Conservation (phyloP, 92 coral and sea anemone genomes). For the Virgularia gustaviana region DNA sequence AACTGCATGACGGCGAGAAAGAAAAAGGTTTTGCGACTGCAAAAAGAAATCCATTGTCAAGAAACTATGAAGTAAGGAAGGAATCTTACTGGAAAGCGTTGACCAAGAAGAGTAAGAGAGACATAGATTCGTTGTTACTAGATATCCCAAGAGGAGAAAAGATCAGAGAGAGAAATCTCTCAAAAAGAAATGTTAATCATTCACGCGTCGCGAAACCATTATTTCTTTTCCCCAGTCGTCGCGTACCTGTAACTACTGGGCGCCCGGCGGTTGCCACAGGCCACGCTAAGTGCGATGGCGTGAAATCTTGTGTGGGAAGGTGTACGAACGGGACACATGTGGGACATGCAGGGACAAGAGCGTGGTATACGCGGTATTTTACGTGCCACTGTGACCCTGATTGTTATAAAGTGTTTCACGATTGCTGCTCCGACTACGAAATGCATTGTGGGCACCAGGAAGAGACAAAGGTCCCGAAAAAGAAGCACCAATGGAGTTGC, state of each 20-base stretch:
- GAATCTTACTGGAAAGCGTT: too few relatives aligned
- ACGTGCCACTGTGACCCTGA: constrained; percentile 33
- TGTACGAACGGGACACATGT: neutral
- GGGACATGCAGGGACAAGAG: neutral
- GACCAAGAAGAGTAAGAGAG: too few relatives aligned
- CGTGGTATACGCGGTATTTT: constrained; percentile 1
- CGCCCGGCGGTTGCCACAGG: neutral
- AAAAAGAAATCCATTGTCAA: too few relatives aligned
- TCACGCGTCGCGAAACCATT: neutral
- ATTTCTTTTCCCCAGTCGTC: too few relatives aligned
- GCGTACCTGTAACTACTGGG: too few relatives aligned
- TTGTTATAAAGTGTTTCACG: constrained; percentile 33
- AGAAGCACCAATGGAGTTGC: constrained; percentile 19
- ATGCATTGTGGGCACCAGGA: constrained; percentile 22
- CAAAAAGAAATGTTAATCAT: neutral
- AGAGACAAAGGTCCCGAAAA: constrained; percentile 1
- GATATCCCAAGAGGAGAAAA: neutral
- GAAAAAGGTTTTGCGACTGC: too few relatives aligned
- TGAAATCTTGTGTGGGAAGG: neutral
- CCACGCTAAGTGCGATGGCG: neutral
- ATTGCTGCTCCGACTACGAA: constrained; percentile 46
- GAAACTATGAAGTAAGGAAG: too few relatives aligned
- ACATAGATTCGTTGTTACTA: too few relatives aligned
- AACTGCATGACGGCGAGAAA: too few relatives aligned
- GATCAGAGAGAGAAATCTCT: neutral